Evolutionary conservation across 2,888 invertebrate genomes (phyloP), one percentile per base, ranked within the genome.

Genomic region (Globia sparganii): DNA sequence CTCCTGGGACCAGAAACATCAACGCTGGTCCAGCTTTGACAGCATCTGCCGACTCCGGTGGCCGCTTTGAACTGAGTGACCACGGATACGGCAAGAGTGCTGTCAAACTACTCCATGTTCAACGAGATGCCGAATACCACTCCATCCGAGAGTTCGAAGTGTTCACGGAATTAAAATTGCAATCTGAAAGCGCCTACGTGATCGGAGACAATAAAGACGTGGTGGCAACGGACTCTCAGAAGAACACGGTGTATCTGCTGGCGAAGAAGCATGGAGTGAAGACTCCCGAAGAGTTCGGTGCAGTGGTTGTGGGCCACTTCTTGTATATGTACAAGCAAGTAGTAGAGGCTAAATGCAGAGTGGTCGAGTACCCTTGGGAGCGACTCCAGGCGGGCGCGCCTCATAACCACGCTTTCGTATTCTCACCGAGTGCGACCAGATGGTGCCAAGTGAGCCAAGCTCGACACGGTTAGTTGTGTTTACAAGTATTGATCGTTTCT

Each of bases 161-260:
- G 74, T 95, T 97, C 88, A 98, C 98, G 0, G 97, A 98, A 87
- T 95, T 98, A 67, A 97, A 98, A 86, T 94, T 98, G 73, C 97
- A 97, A 80, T 97, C 97, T 5, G 97, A 97, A 90, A 97, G 97
- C 84, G 98, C 98, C 84, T 98, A 98, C 93, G 94, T 98, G 0
- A 91, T 97, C 83, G 98, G 98, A n/a, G 98, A 98, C 93, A 98
- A 98, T 91, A 97, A 97, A 71, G 98, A 98, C 90, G 98, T 98
- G 80, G 97, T 98, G 31, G 98, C 98, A 21, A 98, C 98, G 0
- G 98, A 98, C 91, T 98, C 98, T 0, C 98, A 98, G 92, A 98
- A 98, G 94, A 98, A 98, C 91, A 98, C 98, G 1, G 98, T 98
- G 58, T 98, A 98, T 91, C 93, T 98, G 59, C 92, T 98, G 86